Base-by-base conservation (phyloP, 2,888 invertebrate species). In the Pardosa pseudoannulata region DNA sequence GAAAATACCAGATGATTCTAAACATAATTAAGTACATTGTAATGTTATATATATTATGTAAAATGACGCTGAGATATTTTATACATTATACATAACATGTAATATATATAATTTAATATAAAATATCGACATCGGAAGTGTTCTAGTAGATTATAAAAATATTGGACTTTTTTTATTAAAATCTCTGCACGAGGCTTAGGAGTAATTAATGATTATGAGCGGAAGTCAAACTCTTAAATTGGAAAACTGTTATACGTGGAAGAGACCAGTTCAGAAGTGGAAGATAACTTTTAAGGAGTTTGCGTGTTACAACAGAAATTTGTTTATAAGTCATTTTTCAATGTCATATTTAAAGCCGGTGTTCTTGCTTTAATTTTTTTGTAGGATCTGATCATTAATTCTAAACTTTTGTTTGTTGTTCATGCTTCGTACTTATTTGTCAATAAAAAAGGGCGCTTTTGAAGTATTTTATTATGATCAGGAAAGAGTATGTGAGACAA, bases 301-400 rank as follows among this genome's bases (percentile, higher is more conserved):
- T 56, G 23, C 23, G 23, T 56, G 56, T 23, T 23, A 56, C 7
- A 56, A 2, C 1, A 56, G 56, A 56, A 56, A 56, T 23, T 56
- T 19, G 19, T 56, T 56, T 56, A 56, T 56, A 23, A 56, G 23
- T 56, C 56, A 56, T 56, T 56, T 56, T 56, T 56, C 56, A 56
- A 23, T 23, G 56, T 56, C 56, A 56, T 56, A 56, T 56, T 56
- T 56, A 56, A 56, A 56, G 23, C 56, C 23, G 19, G 23, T 56
- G 23, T 56, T 6, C 56, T 23, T 23, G 56, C 23, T 56, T 23
- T 56, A 56, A 23, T 56, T 56, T 56, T 56, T 36, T 36, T 13
- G n/a, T 13, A 23, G 56, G 6, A 5, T 11, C 23, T 23, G 56
- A 56, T 56, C 23, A 56, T 56, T 56, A 56, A 56, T 56, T 56